Percentiles rank a stretch among this genome's conserved stretches.
Conservation (phyloP, 1,140 invertebrate genomes). For the Ylistrum balloti region DNA sequence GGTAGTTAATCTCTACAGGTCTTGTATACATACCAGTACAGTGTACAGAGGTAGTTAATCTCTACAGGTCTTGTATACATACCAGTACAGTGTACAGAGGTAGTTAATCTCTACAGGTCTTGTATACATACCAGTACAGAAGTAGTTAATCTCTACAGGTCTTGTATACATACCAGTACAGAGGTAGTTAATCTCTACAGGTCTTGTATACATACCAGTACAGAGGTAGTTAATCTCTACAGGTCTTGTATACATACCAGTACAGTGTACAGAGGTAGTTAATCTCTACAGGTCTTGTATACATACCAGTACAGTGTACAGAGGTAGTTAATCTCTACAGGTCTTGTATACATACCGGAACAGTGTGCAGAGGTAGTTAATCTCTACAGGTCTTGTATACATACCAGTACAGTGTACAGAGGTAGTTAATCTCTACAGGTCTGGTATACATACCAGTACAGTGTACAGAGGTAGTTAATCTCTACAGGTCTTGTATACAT, state of each 20-base stretch:
- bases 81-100: background rate
- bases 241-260: background rate
- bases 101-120: background rate
- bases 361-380: background rate
- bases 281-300: background rate
- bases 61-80: background rate
- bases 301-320: background rate
- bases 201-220: background rate
- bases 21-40: no score
- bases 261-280: background rate
- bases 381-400: background rate
- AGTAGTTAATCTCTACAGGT: background rate
- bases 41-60: background rate
- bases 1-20: no score
- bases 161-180: background rate
- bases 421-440: background rate
- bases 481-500: background rate
- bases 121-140: background rate
- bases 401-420: background rate
- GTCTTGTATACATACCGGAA: background rate
- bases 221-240: background rate
- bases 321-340: background rate
- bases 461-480: background rate
- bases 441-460: background rate
- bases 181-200: background rate